Evolutionary conservation across 2,888 invertebrate species (phyloP).

Genomic region (Apamea epomidion): DNA sequence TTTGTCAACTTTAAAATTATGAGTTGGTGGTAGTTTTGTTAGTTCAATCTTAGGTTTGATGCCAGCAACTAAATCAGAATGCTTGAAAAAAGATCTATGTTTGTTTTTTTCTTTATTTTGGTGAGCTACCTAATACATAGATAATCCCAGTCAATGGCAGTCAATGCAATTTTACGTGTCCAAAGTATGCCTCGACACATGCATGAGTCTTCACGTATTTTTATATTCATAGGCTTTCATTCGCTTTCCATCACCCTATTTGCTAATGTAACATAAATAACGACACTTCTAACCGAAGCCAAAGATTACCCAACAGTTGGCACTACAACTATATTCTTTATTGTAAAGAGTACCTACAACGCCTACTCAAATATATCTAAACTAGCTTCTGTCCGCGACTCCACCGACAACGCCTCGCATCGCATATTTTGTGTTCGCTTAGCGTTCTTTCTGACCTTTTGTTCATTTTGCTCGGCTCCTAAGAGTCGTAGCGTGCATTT

Average conservation of each 20-base stretch:
- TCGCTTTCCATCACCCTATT: neutral
- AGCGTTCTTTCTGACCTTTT: too few species aligned
- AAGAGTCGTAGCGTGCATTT: neutral
- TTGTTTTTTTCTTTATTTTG: too few species aligned
- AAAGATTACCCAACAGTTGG: conserved; percentile 29
- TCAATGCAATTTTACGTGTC: neutral
- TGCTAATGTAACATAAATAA: neutral
- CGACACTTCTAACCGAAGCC: neutral
- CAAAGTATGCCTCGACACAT: neutral
- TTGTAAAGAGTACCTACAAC: neutral
- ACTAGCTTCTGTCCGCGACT: too few species aligned
- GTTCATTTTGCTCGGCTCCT: too few species aligned
- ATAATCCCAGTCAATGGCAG: neutral
- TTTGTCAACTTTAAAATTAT: neutral
- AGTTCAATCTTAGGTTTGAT: too few species aligned
- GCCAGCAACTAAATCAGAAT: too few species aligned
- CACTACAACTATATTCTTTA: neutral
- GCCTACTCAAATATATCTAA: neutral
- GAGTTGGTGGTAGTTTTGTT: too few species aligned
- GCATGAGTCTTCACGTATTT: neutral
- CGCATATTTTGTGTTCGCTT: too few species aligned
- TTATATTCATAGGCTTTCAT: neutral
- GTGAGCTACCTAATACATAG: too few species aligned
- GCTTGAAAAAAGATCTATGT: too few species aligned
- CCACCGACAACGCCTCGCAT: too few species aligned